Evolutionary conservation across 2,113 vertebrate genomes (phyloP).

Genomic region (Myocastor coypus): DNA sequence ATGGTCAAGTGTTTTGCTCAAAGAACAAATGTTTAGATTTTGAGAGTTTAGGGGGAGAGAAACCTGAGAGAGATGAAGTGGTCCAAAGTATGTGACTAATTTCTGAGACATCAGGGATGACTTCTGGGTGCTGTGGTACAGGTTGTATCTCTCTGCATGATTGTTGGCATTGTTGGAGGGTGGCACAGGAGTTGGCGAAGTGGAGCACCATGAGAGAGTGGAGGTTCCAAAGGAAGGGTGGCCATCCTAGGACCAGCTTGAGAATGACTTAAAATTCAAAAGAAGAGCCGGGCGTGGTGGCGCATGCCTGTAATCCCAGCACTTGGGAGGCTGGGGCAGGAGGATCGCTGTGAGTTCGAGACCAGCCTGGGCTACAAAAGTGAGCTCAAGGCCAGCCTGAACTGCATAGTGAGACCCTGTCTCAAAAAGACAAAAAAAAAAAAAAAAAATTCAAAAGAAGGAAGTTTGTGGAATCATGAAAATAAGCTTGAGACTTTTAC

Average conservation of each 20-base stretch:
- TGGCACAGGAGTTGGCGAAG: not conserved
- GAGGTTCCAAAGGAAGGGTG: not conserved
- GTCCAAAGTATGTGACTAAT: too few species aligned
- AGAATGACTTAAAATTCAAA: not conserved
- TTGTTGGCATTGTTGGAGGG: not conserved
- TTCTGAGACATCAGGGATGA: not conserved
- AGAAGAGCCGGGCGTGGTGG: too few species aligned
- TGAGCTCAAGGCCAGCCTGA: too few species aligned
- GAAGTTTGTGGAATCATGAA: not conserved
- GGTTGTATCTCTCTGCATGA: not conserved
- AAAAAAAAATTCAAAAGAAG: not conserved
- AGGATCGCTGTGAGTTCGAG: too few species aligned
- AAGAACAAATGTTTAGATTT: not conserved
- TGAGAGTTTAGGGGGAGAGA: not conserved
- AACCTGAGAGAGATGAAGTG: not conserved
- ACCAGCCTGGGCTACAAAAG: too few species aligned
- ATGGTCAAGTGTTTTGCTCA: not conserved
- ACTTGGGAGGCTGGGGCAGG: too few species aligned
- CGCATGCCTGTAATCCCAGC: too few species aligned
- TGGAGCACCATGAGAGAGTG: not conserved
- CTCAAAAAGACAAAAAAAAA: too few species aligned
- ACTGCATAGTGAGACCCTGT: too few species aligned
- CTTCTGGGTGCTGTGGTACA: not conserved
- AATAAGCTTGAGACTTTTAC: not conserved
- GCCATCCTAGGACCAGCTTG: not conserved